Percentiles rank a stretch among this genome's conserved stretches.
These are phyloP conservation scores for Drosophila testacea DNA, from an alignment of 2,888 invertebrate genomes.

Conservation along the genomic window DNA sequence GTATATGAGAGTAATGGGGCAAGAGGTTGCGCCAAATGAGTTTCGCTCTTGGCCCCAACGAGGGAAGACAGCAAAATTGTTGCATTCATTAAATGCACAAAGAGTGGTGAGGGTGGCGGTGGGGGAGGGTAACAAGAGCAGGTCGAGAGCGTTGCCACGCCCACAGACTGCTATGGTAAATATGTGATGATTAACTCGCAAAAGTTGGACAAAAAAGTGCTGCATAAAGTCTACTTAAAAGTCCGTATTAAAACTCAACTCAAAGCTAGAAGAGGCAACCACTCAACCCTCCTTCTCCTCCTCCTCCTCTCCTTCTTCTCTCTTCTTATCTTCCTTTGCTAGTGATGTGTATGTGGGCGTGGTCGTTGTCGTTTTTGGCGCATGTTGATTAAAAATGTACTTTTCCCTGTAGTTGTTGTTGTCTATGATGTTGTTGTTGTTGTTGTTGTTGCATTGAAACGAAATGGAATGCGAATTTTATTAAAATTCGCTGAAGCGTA, in stretches of 20 bases:
- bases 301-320: no score
- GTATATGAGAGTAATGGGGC: slow-evolving; percentile 1
- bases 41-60: slow-evolving; percentile 45
- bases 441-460: slow-evolving; percentile 39
- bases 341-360: slow-evolving; percentile 29
- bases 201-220: slow-evolving; percentile 34
- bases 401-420: slow-evolving; percentile 17
- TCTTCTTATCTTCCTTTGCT: not conserved
- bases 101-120: not conserved
- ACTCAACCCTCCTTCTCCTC: not conserved
- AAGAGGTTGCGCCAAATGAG: slow-evolving; percentile 51
- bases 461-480: slow-evolving; percentile 55
- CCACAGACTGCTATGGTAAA: slow-evolving; percentile 16
- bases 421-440: not conserved
- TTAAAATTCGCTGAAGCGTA: slow-evolving; percentile 51
- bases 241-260: slow-evolving; percentile 20
- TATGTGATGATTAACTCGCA: slow-evolving; percentile 45
- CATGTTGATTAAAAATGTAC: slow-evolving; percentile 58
- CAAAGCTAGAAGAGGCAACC: slow-evolving; percentile 18
- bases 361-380: slow-evolving; percentile 24
- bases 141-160: slow-evolving; percentile 4
- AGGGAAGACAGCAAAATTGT: slow-evolving; percentile 31
- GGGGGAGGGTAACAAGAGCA: not conserved
- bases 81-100: slow-evolving; percentile 62
- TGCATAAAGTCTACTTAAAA: slow-evolving; percentile 46